These are phyloP conservation scores for Micromussa lordhowensis DNA, from an alignment of 92 coral and sea anemone genomes.

Conservation along the genomic window DNA sequence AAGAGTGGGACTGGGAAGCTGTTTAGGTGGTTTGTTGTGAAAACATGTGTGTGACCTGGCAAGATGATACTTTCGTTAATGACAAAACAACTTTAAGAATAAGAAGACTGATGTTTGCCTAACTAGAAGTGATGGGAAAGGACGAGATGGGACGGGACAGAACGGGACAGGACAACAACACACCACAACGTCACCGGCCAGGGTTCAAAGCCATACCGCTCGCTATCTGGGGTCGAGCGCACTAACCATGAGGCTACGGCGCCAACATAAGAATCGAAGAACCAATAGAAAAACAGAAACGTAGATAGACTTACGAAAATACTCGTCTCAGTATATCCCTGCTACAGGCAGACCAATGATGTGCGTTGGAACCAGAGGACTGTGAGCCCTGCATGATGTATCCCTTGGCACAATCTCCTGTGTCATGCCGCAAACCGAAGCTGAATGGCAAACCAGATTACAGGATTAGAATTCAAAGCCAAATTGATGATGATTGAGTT, in stretches of 20 bases:
- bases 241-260: too few species aligned
- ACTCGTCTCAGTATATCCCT: conserved; percentile 24
- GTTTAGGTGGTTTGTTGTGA: conserved; percentile 72
- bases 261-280: neutral
- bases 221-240: too few species aligned
- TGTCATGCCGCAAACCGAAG: conserved; percentile 78
- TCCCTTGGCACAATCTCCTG: conserved; percentile 67
- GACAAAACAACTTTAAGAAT: neutral
- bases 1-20: conserved; percentile 43
- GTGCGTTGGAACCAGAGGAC: conserved; percentile 72
- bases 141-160: too few species aligned
- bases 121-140: too few species aligned
- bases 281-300: neutral
- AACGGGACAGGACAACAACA: too few species aligned
- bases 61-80: neutral
- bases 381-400: conserved; percentile 77
- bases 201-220: too few species aligned
- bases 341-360: conserved; percentile 87
- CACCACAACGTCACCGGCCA: too few species aligned
- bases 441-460: conserved; percentile 36
- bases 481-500: neutral
- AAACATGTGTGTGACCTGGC: conserved; percentile 2
- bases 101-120: neutral
- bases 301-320: conserved; percentile 40
- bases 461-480: neutral